These are phyloP conservation scores for Lepus oiostolus DNA, from an alignment of 2,797 vertebrate genomes.

Conservation along the genomic window DNA sequence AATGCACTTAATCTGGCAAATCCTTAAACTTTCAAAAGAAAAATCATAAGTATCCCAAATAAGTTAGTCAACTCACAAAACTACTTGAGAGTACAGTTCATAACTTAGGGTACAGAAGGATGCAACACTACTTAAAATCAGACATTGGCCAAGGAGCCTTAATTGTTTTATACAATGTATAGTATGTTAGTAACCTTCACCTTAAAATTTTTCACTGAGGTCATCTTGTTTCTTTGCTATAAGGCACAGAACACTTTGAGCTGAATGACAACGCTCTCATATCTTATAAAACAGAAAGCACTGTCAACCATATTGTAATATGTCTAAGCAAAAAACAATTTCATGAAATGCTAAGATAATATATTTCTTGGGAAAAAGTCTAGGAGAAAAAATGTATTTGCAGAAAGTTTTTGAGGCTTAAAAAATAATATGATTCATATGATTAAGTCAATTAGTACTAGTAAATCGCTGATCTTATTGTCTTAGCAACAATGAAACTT, in stretches of 20 bases:
- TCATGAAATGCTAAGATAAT: conserved; percentile 3
- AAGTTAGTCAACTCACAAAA: conserved; percentile 13
- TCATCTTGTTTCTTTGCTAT: conserved; percentile 15
- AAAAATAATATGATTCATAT: neutral
- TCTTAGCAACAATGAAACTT: conserved; percentile 2
- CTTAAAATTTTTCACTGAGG: neutral
- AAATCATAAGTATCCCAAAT: conserved; percentile 42
- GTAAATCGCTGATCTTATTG: conserved; percentile 41
- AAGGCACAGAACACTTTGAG: neutral
- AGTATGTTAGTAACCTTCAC: neutral
- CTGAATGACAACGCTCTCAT: neutral
- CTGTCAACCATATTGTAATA: neutral
- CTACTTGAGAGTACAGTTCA: neutral
- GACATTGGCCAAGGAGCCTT: neutral
- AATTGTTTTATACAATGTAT: neutral
- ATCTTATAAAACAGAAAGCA: conserved; percentile 15
- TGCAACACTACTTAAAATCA: conserved; percentile 33
- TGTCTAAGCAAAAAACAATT: conserved; percentile 23
- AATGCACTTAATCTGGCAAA: conserved; percentile 10
- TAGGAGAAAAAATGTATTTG: neutral
- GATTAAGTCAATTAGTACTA: neutral
- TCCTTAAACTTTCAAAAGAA: neutral
- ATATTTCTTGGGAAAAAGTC: neutral
- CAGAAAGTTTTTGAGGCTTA: neutral
- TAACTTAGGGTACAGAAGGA: neutral